Evolutionary conservation across 1,140 invertebrate genomes (phyloP).

Genomic region (Hyphantria cunea): DNA sequence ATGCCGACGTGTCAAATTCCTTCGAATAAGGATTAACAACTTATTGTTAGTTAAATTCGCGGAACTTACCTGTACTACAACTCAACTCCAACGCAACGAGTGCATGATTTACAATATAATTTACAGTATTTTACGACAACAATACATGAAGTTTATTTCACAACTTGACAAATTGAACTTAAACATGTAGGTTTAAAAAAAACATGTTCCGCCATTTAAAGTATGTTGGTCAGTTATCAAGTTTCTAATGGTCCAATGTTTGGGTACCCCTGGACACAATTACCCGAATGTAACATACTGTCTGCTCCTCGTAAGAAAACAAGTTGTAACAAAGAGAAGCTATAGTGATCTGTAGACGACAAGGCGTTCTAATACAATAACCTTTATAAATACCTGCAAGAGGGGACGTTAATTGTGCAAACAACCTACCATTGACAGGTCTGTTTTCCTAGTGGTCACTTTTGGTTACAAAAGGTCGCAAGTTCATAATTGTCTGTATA

Average conservation of each 20-base stretch:
- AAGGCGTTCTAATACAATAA: conserved; percentile 25
- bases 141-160: conserved; percentile 5
- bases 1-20: conserved; percentile 50
- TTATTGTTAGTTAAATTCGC: conserved; percentile 55
- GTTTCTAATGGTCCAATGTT: background rate
- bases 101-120: conserved; percentile 45
- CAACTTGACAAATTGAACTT: conserved; percentile 3
- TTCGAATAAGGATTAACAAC: conserved; percentile 56
- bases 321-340: conserved; percentile 16
- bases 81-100: conserved; percentile 11
- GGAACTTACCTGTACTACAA: conserved; percentile 44
- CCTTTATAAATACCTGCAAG: conserved; percentile 6
- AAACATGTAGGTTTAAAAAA: background rate
- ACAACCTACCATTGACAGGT: conserved; percentile 10
- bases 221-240: too few relatives aligned
- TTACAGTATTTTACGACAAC: conserved; percentile 10
- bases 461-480: conserved; percentile 10
- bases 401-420: conserved; percentile 35
- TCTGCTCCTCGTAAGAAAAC: background rate
- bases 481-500: too few relatives aligned
- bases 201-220: too few relatives aligned
- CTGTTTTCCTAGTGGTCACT: too few relatives aligned
- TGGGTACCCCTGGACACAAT: background rate
- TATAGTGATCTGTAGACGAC: conserved; percentile 18
- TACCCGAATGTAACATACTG: conserved; percentile 5